Base-by-base conservation (phyloP, 2,797 vertebrate species). In the Fringilla coelebs region DNA sequence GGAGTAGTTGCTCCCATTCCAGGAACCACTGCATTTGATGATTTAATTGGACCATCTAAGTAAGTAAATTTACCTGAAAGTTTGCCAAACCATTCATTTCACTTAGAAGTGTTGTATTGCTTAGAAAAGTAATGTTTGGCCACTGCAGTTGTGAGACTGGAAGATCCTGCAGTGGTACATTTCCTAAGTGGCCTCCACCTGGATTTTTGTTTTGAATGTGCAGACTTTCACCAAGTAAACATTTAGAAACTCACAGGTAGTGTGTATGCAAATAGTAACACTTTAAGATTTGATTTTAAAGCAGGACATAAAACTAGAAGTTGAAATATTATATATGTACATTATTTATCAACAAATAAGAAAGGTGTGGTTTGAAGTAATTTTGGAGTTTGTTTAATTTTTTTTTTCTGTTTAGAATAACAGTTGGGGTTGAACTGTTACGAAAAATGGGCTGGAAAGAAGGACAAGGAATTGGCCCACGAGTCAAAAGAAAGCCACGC, bases 371-470 rank as follows among this genome's bases (percentile, higher is more conserved):
- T 52, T 83, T 52, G 40, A 77, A 55, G 29, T 43, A 48, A 29
- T 52, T 62, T 22, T 9, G 40, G 5, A 2, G 1, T 80, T 61
- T 65, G 17, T 32, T 72, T 11, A 17, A 3, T 49, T 67, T 71
- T 83, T 5, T 63, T 89, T 62, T 88, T 40, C 26, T 14, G 91
- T 17, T 88, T 97, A 99, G 99, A 96, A 98, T 98, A 29, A 99
- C 99, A 31, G 70, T 99, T 26, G 99, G 99, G 24, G 98, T 99
- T 93, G 98, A 99, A 96, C 96, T 99, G 63, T 97, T 99, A 94
- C 96, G 97, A 95, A 98, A 97, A 97, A 99, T 99, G 99, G 99
- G 99, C 52, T 99, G 99, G 99, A 99, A 98, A 95, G 99, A 99
- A 85, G 99, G 99, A 26, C 99, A 99, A 96, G 99, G 99, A 11